Conservation (phyloP, 1,140 invertebrate species). For the Sesamia nonagrioides region DNA sequence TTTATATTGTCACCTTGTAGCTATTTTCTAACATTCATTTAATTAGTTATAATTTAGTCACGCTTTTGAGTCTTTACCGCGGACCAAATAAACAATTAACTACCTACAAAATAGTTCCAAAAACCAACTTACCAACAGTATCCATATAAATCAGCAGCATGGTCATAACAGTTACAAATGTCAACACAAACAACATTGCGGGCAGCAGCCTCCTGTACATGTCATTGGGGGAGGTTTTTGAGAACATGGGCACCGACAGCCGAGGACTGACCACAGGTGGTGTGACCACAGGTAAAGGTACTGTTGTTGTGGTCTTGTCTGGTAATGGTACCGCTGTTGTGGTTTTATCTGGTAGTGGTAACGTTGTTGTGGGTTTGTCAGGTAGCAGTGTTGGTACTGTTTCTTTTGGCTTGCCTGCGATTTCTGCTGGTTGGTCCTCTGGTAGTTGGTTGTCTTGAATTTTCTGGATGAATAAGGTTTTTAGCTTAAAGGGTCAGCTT, state of each 20-base stretch:
- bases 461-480: conserved; percentile 62
- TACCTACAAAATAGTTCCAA: too few species aligned
- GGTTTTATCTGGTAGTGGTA: conserved; percentile 50
- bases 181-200: conserved; percentile 89
- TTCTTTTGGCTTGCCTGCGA: conserved; percentile 59
- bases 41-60: too few species aligned
- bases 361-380: conserved; percentile 52
- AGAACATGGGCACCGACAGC: conserved; percentile 71
- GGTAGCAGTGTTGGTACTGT: conserved; percentile 50
- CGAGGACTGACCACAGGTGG: conserved; percentile 48
- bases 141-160: conserved; percentile 90
- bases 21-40: too few species aligned
- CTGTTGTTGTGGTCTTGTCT: conserved; percentile 52
- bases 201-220: conserved; percentile 88
- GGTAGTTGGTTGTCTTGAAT: conserved; percentile 75
- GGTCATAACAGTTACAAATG: conserved; percentile 90
- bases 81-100: too few species aligned
- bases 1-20: too few species aligned
- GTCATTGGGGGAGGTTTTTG: conserved; percentile 79
- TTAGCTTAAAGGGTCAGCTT: too few species aligned
- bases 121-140: conserved; percentile 88
- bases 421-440: conserved; percentile 53
- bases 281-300: conserved; percentile 50
- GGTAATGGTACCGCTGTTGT: conserved; percentile 52
- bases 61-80: too few species aligned